phyloP scores from a whole-genome alignment of 2,113 vertebrate species.

The Coregonus clupeaformis region DNA sequence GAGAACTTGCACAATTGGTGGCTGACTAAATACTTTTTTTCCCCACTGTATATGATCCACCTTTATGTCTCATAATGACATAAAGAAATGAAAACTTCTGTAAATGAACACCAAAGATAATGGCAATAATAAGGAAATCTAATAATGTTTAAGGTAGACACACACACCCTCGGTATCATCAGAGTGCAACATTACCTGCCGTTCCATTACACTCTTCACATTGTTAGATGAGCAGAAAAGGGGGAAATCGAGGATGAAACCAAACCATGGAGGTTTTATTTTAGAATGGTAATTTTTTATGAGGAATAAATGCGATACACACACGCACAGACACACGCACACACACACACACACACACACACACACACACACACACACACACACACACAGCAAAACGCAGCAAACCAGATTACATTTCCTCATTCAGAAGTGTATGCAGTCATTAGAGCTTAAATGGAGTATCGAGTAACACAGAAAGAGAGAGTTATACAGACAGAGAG shows the following conservation, averaged over 20 bases:
- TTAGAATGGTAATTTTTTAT: constrained; percentile 51
- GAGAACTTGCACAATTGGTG: too few relatives aligned
- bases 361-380: too few relatives aligned
- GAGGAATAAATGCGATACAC: too few relatives aligned
- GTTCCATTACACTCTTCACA: constrained; percentile 65
- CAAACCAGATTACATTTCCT: constrained; percentile 61
- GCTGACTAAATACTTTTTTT: too few relatives aligned
- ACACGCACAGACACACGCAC: too few relatives aligned
- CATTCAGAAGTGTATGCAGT: constrained; percentile 55
- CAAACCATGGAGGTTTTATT: constrained; percentile 60
- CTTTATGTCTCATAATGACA: constrained; percentile 24
- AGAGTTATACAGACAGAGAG: too few relatives aligned
- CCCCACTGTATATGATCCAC: too few relatives aligned
- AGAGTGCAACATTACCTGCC: background rate
- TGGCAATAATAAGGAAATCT: constrained; percentile 63
- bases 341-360: too few relatives aligned
- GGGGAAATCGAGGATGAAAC: constrained; percentile 53
- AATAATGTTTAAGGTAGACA: constrained; percentile 54
- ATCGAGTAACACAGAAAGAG: constrained; percentile 48
- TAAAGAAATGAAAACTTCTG: background rate
- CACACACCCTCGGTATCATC: background rate
- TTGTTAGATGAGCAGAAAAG: constrained; percentile 41
- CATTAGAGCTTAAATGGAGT: constrained; percentile 69
- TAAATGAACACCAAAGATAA: constrained; percentile 37
- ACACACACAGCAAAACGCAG: too few relatives aligned